These are phyloP conservation scores for Hafferia zeledoni DNA, from an alignment of 2,797 vertebrate genomes.

Conservation along the genomic window DNA sequence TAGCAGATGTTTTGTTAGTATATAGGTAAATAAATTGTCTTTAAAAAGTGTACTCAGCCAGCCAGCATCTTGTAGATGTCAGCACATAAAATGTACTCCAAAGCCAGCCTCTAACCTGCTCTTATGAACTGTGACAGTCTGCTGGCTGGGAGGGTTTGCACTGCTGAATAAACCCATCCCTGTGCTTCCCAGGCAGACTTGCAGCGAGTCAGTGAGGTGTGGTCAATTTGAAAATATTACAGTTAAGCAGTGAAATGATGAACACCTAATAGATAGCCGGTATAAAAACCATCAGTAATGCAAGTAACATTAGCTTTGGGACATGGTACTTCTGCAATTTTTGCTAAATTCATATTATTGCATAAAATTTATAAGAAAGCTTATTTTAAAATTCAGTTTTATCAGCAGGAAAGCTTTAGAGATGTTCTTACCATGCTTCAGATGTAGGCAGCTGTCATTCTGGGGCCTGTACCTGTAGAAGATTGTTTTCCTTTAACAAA, in stretches of 20 bases:
- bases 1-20: conserved; percentile 43
- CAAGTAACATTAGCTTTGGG: conserved; percentile 44
- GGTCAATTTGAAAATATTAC: background rate
- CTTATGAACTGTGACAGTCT: background rate
- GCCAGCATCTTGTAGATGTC: background rate
- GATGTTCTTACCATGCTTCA: conserved; percentile 97
- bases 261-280: conserved; percentile 69
- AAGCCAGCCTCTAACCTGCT: background rate
- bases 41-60: background rate
- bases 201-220: conserved; percentile 63
- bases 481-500: conserved; percentile 91
- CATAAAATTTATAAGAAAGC: conserved; percentile 57
- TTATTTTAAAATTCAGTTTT: conserved; percentile 60
- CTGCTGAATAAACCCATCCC: background rate
- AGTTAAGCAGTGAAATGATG: conserved; percentile 21
- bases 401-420: conserved; percentile 78
- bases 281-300: conserved; percentile 74
- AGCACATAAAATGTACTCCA: background rate
- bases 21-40: background rate
- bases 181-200: conserved; percentile 67
- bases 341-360: conserved; percentile 49
- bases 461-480: conserved; percentile 99
- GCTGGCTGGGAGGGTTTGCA: conserved; percentile 11
- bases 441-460: conserved; percentile 99
- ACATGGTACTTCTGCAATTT: conserved; percentile 41